Conservation (phyloP, 2,113 vertebrate genomes). For the Eptatretus burgeri region DNA sequence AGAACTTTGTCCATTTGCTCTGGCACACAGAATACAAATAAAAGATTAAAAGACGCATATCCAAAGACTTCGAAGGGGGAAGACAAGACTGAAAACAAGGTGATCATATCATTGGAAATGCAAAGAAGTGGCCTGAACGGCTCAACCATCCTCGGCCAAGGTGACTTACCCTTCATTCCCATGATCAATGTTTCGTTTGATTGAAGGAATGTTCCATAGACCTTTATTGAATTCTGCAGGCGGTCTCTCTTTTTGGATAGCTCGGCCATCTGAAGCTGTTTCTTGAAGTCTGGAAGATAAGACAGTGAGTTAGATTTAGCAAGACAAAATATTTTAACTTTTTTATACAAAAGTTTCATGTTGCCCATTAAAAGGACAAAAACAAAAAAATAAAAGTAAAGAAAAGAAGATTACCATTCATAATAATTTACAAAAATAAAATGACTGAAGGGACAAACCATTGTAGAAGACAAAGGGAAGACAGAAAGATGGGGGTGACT, state of each 20-base stretch:
- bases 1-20: conserved; percentile 20
- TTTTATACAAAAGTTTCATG: too few relatives aligned
- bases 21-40: conserved; percentile 15
- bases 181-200: conserved; percentile 17
- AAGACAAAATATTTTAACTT: too few relatives aligned
- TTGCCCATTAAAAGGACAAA: too few relatives aligned
- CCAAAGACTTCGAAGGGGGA: not conserved
- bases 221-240: conserved; percentile 19
- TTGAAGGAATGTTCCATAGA: conserved; percentile 19
- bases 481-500: conserved; percentile 23
- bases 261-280: conserved; percentile 29
- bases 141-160: not conserved
- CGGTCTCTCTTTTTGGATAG: conserved; percentile 35
- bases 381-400: too few relatives aligned
- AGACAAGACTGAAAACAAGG: not conserved
- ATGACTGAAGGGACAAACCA: conserved; percentile 22
- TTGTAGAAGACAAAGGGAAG: conserved; percentile 59
- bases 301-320: too few relatives aligned
- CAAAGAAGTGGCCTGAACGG: not conserved
- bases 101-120: not conserved
- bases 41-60: not conserved
- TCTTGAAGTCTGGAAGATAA: conserved; percentile 26
- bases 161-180: conserved; percentile 27
- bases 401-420: conserved; percentile 9
- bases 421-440: not conserved